Percentiles rank a stretch among this genome's conserved stretches.
These are phyloP conservation scores for Callaeas wilsoni DNA, from an alignment of 2,113 vertebrate genomes.

Conservation along the genomic window DNA sequence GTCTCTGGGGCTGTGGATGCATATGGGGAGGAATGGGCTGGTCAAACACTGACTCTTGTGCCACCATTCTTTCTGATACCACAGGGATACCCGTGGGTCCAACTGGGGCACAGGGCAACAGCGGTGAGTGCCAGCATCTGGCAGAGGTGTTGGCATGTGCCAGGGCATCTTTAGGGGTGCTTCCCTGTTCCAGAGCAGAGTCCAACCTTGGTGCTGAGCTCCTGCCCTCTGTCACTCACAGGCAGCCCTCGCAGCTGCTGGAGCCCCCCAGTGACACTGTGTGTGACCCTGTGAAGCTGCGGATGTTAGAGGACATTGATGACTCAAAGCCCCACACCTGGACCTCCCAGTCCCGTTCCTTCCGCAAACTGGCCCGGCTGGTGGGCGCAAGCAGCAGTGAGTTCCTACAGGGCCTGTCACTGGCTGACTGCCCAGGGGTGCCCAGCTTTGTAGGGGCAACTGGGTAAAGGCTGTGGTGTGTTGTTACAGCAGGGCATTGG, in stretches of 20 bases:
- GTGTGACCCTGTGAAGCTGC: constrained; percentile 90
- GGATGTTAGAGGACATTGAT: constrained; percentile 88
- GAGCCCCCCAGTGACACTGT: neutral
- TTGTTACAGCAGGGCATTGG: accelerated
- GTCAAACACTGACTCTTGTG: neutral
- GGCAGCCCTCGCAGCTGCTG: constrained; percentile 64
- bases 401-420: neutral
- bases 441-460: accelerated
- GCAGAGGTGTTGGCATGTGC: neutral
- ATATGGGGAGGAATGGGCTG: accelerated
- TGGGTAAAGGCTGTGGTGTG: accelerated
- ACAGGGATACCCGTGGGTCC: neutral
- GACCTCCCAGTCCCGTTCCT: constrained; percentile 93
- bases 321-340: constrained; percentile 91
- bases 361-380: constrained; percentile 90
- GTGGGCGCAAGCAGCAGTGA: constrained; percentile 95
- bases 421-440: neutral
- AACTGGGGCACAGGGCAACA: neutral
- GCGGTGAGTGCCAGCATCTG: neutral
- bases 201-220: neutral
- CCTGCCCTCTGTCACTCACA: neutral
- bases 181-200: neutral
- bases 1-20: neutral
- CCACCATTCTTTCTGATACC: neutral
- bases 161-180: neutral